Percentiles rank a stretch among this genome's conserved stretches.
Evolutionary conservation across 1,140 invertebrate species (phyloP).

Genomic region (Odontomachus brunneus): DNA sequence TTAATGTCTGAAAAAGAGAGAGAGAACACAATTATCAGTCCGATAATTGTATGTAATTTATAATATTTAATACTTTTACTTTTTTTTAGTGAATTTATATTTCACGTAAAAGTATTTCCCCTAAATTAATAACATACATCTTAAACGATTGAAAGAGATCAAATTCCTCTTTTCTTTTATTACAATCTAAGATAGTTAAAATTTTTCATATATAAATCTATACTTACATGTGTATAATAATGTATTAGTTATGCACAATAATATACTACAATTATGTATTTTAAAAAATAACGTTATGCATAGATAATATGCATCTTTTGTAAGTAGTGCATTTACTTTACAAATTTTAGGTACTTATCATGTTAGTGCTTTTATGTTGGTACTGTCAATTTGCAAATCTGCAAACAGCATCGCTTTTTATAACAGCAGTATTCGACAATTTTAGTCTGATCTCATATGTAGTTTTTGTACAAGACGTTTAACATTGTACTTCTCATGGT

Average conservation of each 20-base stretch:
- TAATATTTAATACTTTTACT: slow-evolving; percentile 48
- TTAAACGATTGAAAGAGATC: slow-evolving; percentile 27
- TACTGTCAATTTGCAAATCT: not conserved
- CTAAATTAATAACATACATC: slow-evolving; percentile 40
- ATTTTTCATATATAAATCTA: slow-evolving; percentile 67
- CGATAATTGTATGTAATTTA: slow-evolving; percentile 44
- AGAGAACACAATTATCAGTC: slow-evolving; percentile 21
- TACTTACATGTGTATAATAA: slow-evolving; percentile 62
- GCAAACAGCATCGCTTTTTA: no score
- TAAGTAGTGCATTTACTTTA: slow-evolving; percentile 79
- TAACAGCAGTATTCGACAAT: slow-evolving; percentile 17
- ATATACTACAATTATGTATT: slow-evolving; percentile 55
- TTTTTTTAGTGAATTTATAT: not conserved
- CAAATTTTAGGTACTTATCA: slow-evolving; percentile 51
- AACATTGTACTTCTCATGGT: slow-evolving; percentile 6
- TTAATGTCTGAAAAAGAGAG: slow-evolving; percentile 32
- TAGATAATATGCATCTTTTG: slow-evolving; percentile 71
- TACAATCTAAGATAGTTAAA: slow-evolving; percentile 66
- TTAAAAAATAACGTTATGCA: slow-evolving; percentile 55
- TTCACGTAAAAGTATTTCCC: slow-evolving; percentile 28
- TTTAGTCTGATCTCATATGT: slow-evolving; percentile 27
- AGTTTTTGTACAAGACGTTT: slow-evolving; percentile 12
- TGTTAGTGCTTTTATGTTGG: slow-evolving; percentile 30
- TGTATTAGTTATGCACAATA: slow-evolving; percentile 58
- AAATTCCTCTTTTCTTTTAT: slow-evolving; percentile 19